Conservation (phyloP, 2,113 vertebrate genomes). For the Nycticryphes semicollaris region DNA sequence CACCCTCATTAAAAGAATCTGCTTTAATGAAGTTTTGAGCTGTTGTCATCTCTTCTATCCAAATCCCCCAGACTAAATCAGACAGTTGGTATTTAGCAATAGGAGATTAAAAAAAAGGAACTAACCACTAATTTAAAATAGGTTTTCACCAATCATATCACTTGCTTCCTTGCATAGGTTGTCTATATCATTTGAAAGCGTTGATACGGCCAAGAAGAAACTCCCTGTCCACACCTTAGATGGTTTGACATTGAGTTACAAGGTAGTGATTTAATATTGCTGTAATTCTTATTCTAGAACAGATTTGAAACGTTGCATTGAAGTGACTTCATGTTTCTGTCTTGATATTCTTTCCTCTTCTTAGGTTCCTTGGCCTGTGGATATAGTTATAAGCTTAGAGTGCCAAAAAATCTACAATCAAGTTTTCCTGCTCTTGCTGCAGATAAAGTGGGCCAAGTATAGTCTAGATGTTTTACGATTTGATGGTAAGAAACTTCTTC, state of each 20-base stretch:
- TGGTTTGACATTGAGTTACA: slow-evolving; percentile 92
- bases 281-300: neutral
- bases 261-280: slow-evolving; percentile 73
- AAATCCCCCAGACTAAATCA: neutral
- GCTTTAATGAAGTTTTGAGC: neutral
- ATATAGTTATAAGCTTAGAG: slow-evolving; percentile 97
- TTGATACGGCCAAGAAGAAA: slow-evolving; percentile 90
- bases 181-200: slow-evolving; percentile 88
- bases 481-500: slow-evolving; percentile 81
- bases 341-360: neutral
- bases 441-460: slow-evolving; percentile 99
- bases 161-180: slow-evolving; percentile 75
- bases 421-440: slow-evolving; percentile 93
- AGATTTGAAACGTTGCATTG: neutral
- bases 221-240: slow-evolving; percentile 94
- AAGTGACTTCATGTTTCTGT: neutral
- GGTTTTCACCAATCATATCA: neutral
- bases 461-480: slow-evolving; percentile 94
- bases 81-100: neutral
- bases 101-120: neutral
- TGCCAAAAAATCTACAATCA: slow-evolving; percentile 99
- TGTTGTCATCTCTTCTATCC: neutral
- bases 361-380: slow-evolving; percentile 98
- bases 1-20: neutral
- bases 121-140: neutral